These are phyloP conservation scores for Polylopha cassiicola DNA, from an alignment of 2,888 invertebrate species.

Conservation along the genomic window DNA sequence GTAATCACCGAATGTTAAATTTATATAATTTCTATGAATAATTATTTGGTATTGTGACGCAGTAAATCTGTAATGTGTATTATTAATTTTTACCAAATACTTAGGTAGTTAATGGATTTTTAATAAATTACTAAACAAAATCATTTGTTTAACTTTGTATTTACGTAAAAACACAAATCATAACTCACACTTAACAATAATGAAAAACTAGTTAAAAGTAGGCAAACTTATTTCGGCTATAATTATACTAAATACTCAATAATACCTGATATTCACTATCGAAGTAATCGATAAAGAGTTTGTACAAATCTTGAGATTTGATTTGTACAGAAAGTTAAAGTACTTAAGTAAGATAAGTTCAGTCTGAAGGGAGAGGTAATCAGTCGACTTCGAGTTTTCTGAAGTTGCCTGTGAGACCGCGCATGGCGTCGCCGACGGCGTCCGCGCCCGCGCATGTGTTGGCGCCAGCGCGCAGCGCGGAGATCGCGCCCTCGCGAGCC, in stretches of 20 bases:
- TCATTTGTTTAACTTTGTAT: constrained; percentile 24
- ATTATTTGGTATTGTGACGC: constrained; percentile 39
- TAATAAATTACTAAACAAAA: constrained; percentile 52
- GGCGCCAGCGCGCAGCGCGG: constrained; percentile 80
- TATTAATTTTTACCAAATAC: constrained; percentile 52
- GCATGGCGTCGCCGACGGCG: constrained; percentile 80
- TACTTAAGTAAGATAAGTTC: constrained; percentile 15
- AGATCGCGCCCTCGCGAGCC: constrained; percentile 84
- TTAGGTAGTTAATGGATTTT: constrained; percentile 53
- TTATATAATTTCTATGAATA: constrained; percentile 20
- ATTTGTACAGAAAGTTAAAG: constrained; percentile 15
- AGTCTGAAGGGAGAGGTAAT: constrained; percentile 19
- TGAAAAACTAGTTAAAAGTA: no score
- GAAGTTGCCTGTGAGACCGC: constrained; percentile 86
- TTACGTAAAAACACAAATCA: no score
- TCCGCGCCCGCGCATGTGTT: constrained; percentile 79
- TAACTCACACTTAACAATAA: no score
- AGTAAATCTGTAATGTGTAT: constrained; percentile 37
- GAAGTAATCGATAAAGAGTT: constrained; percentile 15
- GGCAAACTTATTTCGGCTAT: no score
- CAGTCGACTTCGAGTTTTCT: constrained; percentile 87
- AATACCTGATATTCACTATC: no score
- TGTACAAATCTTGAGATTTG: constrained; percentile 10
- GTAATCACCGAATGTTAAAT: no score
- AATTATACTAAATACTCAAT: no score